Base-by-base conservation (phyloP, 2,113 vertebrate genomes). In the Gymnarchus niloticus region DNA sequence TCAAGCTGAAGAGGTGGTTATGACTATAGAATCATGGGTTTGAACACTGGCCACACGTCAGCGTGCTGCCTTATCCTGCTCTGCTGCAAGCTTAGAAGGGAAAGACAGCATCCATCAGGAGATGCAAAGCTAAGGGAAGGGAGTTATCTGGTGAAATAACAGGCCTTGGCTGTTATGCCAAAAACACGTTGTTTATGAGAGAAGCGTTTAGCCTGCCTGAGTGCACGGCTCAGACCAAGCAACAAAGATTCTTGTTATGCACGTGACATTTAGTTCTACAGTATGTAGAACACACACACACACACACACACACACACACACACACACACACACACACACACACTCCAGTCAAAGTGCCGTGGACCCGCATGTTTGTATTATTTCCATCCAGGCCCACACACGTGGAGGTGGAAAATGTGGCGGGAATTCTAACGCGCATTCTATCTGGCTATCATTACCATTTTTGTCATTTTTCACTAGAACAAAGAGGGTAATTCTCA, bases 401-500 rank as follows among this genome's bases (percentile, higher is more conserved):
- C n/a, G 51, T 33, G 3, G 10, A n/a, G 4, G n/a, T n/a, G n/a
- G n/a, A n/a, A n/a, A n/a, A 69, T 49, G 17, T 21, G n/a, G 23
- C 52, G 59, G 83, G 83, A 48, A 48, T 84, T 84, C 52, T 77
- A 54, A 28, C 21, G 17, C 41, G 5, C 6, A 25, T 23, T 78
- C 76, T 78, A 48, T 44, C 21, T 2, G 56, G 37, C 76, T 54
- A 3, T 19, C 51, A 85, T 85, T 85, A 85, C 33, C 84, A 85
- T 85, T 80, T 85, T 46, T 8, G 28, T 78, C 44, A 9, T 80
- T 73, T 85, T 76, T 85, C 37, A 41, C 59, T 37, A 81, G 73
- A 85, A 85, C 84, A 80, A 85, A 85, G 41, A 81, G 84, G 37
- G 44, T 57, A 56, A 46, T n/a, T 81, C 84, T 81, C 73, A 28